A percentile compares a stretch with the other conserved stretches of the same genome.
These are phyloP conservation scores for Scaptomyza pallida DNA, from an alignment of 1,140 invertebrate genomes.

Conservation along the genomic window DNA sequence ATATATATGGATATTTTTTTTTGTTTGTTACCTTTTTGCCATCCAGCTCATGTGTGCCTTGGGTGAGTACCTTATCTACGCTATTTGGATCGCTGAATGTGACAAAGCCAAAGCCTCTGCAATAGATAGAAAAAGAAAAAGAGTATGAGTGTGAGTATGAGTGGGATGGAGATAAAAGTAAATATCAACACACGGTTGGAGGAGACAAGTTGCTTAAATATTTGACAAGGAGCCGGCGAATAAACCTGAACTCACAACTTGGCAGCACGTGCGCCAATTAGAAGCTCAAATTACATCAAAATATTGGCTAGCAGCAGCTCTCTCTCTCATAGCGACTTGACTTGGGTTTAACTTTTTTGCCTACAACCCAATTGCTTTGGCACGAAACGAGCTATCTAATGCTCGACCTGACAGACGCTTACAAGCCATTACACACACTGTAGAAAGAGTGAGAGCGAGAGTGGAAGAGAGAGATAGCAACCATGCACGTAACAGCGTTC, in stretches of 20 bases:
- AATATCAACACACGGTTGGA: slow-evolving; percentile 45
- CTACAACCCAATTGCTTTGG: slow-evolving; percentile 44
- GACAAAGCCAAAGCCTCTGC: slow-evolving; percentile 98
- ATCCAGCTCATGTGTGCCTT: slow-evolving; percentile 96
- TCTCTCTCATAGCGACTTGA: slow-evolving; percentile 33
- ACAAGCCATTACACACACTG: slow-evolving; percentile 72
- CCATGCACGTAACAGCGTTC: neutral
- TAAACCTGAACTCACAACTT: slow-evolving; percentile 10
- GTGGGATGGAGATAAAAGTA: slow-evolving; percentile 21
- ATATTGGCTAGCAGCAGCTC: slow-evolving; percentile 57
- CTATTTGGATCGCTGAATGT: slow-evolving; percentile 96
- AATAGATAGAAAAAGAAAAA: slow-evolving; percentile 84
- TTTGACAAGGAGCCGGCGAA: slow-evolving; percentile 53
- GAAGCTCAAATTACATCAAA: slow-evolving; percentile 81
- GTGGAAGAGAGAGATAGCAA: neutral
- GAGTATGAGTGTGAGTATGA: slow-evolving; percentile 16
- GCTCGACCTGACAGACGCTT: slow-evolving; percentile 67
- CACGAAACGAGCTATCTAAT: slow-evolving; percentile 62
- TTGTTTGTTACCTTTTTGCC: slow-evolving; percentile 93
- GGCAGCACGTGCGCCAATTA: slow-evolving; percentile 71
- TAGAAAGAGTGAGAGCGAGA: neutral
- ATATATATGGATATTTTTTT: neutral
- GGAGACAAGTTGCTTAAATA: slow-evolving; percentile 68
- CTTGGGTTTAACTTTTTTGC: slow-evolving; percentile 17
- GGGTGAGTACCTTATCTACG: slow-evolving; percentile 97